Evolutionary conservation across 2,888 invertebrate genomes (phyloP).

Genomic region (Aradus depressus): DNA sequence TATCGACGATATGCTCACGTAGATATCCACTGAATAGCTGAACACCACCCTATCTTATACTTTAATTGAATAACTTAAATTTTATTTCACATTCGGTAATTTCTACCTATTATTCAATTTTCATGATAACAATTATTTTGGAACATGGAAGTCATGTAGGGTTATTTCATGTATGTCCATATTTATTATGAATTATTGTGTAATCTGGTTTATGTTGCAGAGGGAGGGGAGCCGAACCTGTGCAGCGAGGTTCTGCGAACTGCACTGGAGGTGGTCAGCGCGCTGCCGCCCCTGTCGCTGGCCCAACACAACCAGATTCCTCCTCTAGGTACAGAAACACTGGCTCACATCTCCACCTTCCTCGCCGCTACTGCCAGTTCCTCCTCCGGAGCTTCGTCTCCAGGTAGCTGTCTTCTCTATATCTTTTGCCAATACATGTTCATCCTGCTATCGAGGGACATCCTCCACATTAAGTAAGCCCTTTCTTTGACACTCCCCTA

Average conservation of each 20-base stretch:
- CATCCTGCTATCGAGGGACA: no score
- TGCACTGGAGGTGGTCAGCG: conserved; percentile 44
- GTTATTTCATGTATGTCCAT: not conserved
- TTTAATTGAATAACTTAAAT: no score
- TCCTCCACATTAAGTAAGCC: no score
- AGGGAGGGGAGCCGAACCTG: conserved; percentile 37
- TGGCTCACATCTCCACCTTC: conserved; percentile 45
- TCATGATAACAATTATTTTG: no score
- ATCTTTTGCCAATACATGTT: no score
- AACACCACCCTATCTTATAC: no score
- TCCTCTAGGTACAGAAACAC: conserved; percentile 40
- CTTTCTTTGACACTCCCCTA: no score
- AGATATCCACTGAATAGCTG: no score
- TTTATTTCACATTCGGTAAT: no score
- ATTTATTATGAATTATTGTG: not conserved
- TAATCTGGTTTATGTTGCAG: conserved; percentile 24
- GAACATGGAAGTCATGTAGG: no score
- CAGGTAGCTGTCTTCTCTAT: conserved; percentile 31
- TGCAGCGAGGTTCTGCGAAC: conserved; percentile 49
- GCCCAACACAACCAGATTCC: conserved; percentile 48
- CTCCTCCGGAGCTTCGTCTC: conserved; percentile 41
- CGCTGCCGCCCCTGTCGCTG: conserved; percentile 47
- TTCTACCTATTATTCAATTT: no score
- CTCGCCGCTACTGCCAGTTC: conserved; percentile 43
- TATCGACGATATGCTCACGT: no score